Base-by-base conservation (phyloP, 2,888 invertebrate genomes). In the Amphipyra tragopoginis region DNA sequence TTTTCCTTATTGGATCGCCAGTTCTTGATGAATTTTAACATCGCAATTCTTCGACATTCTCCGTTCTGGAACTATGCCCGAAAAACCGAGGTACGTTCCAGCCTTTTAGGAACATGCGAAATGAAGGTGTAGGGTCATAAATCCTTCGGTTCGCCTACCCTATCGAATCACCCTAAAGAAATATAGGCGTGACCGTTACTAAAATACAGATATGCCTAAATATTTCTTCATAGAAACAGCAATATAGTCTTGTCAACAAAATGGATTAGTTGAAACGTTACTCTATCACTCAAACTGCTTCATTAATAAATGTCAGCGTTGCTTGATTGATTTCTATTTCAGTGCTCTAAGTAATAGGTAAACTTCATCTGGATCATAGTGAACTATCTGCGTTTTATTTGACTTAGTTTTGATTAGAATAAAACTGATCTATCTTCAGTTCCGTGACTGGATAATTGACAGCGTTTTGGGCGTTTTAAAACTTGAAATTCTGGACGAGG, bases 251-350 rank as follows among this genome's bases (percentile, higher is more conserved):
- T 21, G 10, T 8, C 14, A 54, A 14, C 34, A 2, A 11, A 34
- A 10, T 47, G 34, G 14, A 15, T 45, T 33, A 57, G 52, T 72
- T 53, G 49, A 8, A 34, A 45, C 33, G 26, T 57, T 42, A 53
- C 52, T 65, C 45, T 21, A 53, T 65, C 49, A 36, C 36, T 48
- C 26, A 55, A 44, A 58, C 21, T 26, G 51, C 15, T 47, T 59
- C 38, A 59, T 56, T 64, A 59, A 56, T 65, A 45, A 59, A 47
- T 2, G 53, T 70, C 50, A 40, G 11, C 10, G 45, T 40, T n/a
- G 15, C 58, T 59, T 48, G 64, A 64, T 64, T 64, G 53, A 58
- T 63, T 51, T n/a, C 15, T 40, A 72, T 57, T 58, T 65, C 44
- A 45, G 52, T 65, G 45, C 36, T 50, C 9, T 14, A 29, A 11